Conservation (phyloP, 2,113 vertebrate genomes). For the Thalassoma bifasciatum region DNA sequence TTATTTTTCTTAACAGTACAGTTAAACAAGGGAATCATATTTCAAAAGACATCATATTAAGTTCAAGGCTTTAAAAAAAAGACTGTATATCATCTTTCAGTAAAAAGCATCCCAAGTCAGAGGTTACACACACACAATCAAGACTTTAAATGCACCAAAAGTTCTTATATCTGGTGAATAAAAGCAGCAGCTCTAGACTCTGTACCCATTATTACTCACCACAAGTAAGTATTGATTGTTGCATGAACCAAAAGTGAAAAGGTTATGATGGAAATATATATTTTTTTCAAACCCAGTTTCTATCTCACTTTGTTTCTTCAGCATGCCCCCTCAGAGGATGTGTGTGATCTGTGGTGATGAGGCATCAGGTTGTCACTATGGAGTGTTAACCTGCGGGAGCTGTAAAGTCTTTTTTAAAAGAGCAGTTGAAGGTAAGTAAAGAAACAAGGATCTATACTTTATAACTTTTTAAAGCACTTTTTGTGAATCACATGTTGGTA, state of each 20-base stretch:
- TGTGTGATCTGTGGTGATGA: slow-evolving; percentile 97
- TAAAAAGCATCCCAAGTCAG: too few relatives aligned
- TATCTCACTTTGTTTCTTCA: slow-evolving; percentile 57
- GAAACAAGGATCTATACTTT: not conserved
- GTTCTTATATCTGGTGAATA: not conserved
- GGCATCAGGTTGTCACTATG: slow-evolving; percentile 97
- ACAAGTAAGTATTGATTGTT: not conserved
- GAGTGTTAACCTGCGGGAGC: slow-evolving; percentile 97
- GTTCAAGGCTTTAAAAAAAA: too few relatives aligned
- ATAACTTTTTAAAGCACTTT: not conserved
- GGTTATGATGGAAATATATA: not conserved
- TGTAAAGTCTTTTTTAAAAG: slow-evolving; percentile 99
- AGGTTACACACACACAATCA: too few relatives aligned
- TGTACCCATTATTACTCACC: not conserved
- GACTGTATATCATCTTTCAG: too few relatives aligned
- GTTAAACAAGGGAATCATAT: too few relatives aligned
- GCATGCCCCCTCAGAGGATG: slow-evolving; percentile 90
- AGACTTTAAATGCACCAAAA: too few relatives aligned
- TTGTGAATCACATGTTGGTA: too few relatives aligned
- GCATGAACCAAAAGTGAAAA: not conserved
- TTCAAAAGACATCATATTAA: too few relatives aligned
- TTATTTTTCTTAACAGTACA: too few relatives aligned
- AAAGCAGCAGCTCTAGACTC: not conserved
- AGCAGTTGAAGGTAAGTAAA: slow-evolving; percentile 93
- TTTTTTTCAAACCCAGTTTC: not conserved